Evolutionary conservation across 2,888 invertebrate genomes (phyloP).

Genomic region (Heliconius erato): DNA sequence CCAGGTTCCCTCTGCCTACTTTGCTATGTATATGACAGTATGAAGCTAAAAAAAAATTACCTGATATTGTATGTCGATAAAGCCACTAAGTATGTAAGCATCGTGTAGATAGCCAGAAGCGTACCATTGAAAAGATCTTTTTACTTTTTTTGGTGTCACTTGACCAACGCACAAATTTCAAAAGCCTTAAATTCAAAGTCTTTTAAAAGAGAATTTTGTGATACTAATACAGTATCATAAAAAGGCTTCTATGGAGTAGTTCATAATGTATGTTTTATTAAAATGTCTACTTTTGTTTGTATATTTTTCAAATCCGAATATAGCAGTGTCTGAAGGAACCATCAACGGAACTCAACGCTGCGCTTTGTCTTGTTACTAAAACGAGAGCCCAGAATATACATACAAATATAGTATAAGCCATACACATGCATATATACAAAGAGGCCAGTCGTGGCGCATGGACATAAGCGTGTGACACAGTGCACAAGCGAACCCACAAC

Average conservation of each 20-base stretch:
- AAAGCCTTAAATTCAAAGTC: slow-evolving; percentile 4
- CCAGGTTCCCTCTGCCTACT: too few species aligned
- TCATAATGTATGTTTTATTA: background rate
- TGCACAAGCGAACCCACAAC: too few species aligned
- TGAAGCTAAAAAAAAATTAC: background rate
- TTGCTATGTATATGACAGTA: background rate
- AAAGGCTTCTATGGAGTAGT: background rate
- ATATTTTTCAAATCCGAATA: too few species aligned
- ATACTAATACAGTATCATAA: background rate
- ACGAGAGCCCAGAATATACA: too few species aligned
- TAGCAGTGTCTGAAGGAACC: too few species aligned
- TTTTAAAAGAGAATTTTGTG: background rate
- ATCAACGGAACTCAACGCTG: too few species aligned
- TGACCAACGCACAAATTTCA: slow-evolving; percentile 20
- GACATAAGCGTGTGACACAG: too few species aligned
- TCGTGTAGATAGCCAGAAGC: slow-evolving; percentile 17
- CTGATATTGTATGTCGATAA: background rate
- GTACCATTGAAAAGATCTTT: slow-evolving; percentile 10
- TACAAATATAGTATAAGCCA: too few species aligned
- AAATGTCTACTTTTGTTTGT: background rate
- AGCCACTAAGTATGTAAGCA: slow-evolving; percentile 23
- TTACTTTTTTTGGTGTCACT: slow-evolving; percentile 23
- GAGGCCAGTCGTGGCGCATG: too few species aligned
- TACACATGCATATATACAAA: too few species aligned
- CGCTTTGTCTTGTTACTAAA: too few species aligned